Evolutionary conservation across 2,888 invertebrate species (phyloP).

Genomic region (Folsomia candida): DNA sequence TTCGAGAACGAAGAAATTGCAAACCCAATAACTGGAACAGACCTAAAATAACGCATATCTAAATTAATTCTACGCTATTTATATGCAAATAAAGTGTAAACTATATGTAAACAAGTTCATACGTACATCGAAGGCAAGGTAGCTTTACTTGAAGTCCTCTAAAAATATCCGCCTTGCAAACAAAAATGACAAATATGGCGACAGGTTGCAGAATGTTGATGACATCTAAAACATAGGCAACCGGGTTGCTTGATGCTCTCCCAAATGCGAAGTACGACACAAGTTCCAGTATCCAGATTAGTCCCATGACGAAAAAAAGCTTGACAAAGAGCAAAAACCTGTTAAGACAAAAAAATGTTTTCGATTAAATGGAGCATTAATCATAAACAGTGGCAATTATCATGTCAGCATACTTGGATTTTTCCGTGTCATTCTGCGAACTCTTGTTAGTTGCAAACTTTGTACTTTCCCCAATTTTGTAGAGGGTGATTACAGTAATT

Average conservation of each 20-base stretch:
- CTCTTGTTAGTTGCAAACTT: constrained; percentile 38
- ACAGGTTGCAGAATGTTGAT: constrained; percentile 35
- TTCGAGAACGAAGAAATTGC: not conserved
- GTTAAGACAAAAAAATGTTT: not conserved
- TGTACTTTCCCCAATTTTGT: constrained; percentile 34
- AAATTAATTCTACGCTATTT: no score
- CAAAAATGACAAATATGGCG: constrained; percentile 38
- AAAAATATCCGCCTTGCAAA: constrained; percentile 36
- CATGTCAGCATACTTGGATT: constrained; percentile 24
- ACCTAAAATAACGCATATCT: not conserved
- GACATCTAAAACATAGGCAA: constrained; percentile 26
- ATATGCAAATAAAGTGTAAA: no score
- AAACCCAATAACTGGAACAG: not conserved
- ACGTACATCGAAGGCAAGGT: constrained; percentile 27
- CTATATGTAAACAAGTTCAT: no score
- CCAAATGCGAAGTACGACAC: constrained; percentile 21
- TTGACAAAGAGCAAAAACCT: constrained; percentile 34
- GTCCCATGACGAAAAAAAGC: constrained; percentile 40
- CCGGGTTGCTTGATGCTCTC: constrained; percentile 1
- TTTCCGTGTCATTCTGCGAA: constrained; percentile 18
- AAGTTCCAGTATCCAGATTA: constrained; percentile 32
- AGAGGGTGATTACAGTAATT: constrained; percentile 29
- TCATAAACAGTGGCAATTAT: not conserved
- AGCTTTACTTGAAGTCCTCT: constrained; percentile 30
- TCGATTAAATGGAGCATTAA: not conserved